A percentile compares a stretch with the other conserved stretches of the same genome.
Evolutionary conservation across 2,888 invertebrate species (phyloP).

Genomic region (Drosophila meridiana): DNA sequence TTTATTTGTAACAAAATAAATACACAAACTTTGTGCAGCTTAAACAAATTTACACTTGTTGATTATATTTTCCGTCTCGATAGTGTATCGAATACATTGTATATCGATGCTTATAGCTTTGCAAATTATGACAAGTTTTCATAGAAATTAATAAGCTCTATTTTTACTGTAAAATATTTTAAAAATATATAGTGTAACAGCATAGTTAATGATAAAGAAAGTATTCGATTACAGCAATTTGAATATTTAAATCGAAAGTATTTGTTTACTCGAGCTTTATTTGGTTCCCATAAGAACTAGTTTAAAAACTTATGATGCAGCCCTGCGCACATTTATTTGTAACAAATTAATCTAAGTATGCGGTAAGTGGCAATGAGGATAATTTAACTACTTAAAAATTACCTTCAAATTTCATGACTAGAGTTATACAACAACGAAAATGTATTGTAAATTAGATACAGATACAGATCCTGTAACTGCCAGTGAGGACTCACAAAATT

Average conservation of each 20-base stretch:
- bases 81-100: constrained; percentile 1
- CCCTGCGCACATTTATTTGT: constrained; percentile 28
- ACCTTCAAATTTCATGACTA: constrained; percentile 3
- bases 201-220: not conserved
- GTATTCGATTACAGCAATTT: not conserved
- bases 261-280: not conserved
- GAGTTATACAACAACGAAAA: constrained; percentile 8
- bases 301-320: not conserved
- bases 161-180: too few species aligned
- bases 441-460: constrained; percentile 15
- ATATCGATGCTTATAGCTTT: constrained; percentile 11
- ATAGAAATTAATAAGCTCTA: not conserved
- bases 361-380: constrained; percentile 10
- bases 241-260: not conserved
- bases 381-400: not conserved
- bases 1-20: constrained; percentile 44
- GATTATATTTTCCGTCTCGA: constrained; percentile 10
- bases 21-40: not conserved
- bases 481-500: constrained; percentile 4
- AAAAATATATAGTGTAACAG: not conserved
- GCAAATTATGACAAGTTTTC: not conserved
- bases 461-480: constrained; percentile 5
- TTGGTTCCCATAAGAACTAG: constrained; percentile 1
- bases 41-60: not conserved
- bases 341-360: constrained; percentile 1